These are phyloP conservation scores for Leptinotarsa tumamoca DNA, from an alignment of 2,888 invertebrate genomes.

Conservation along the genomic window DNA sequence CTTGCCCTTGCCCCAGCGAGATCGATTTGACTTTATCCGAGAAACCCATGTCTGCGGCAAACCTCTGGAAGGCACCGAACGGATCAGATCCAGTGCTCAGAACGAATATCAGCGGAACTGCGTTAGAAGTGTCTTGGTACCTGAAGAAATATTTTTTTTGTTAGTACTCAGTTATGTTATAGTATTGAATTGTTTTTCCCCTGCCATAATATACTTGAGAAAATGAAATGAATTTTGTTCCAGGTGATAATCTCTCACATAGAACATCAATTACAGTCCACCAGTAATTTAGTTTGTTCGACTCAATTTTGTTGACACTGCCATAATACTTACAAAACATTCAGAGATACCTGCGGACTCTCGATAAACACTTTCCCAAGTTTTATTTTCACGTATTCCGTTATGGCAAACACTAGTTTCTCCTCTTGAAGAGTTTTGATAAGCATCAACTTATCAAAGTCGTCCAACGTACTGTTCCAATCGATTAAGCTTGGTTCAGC, in stretches of 20 bases:
- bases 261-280: no score
- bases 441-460: constrained; percentile 86
- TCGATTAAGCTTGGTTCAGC: constrained; percentile 55
- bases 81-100: constrained; percentile 92
- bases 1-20: constrained; percentile 92
- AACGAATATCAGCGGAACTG: constrained; percentile 87
- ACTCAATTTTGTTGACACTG: no score
- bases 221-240: no score
- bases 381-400: constrained; percentile 81
- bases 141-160: constrained; percentile 64
- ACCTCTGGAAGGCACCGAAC: constrained; percentile 83
- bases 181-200: no score
- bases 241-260: no score
- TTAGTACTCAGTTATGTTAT: no score
- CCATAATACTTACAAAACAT: constrained; percentile 69
- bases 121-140: constrained; percentile 77
- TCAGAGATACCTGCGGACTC: constrained; percentile 80
- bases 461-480: constrained; percentile 75
- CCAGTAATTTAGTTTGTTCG: no score
- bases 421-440: constrained; percentile 83
- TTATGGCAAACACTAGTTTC: constrained; percentile 83
- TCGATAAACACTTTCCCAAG: constrained; percentile 86
- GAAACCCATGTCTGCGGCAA: constrained; percentile 82
- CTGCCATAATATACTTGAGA: no score
- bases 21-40: constrained; percentile 80